Base-by-base conservation (phyloP, 1,140 invertebrate species). In the Babylonia areolata region DNA sequence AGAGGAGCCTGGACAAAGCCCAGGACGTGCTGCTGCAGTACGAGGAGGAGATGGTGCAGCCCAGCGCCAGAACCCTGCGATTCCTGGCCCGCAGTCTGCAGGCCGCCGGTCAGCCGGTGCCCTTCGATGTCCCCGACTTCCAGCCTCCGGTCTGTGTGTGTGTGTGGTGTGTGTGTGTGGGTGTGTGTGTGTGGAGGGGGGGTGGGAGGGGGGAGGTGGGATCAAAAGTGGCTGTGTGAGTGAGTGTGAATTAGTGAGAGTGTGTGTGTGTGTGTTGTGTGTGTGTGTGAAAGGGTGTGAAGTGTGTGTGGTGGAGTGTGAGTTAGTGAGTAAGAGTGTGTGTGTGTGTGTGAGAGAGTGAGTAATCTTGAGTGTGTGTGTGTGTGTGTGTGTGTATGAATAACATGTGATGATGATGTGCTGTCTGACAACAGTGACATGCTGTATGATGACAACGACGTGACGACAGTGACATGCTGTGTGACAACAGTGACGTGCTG, bases 31-130 rank as follows among this genome's bases (percentile, higher is more conserved):
- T 97, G 96, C 97, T 96, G 0, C 94, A 96, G 91, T 96, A 97
- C 94, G 97, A 98, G 94, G 97, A 98, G 93, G 97, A 98, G 91
- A 95, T 96, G 86, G 94, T 97, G 81, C 93, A 96, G 46, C 96
- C 97, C 1, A 96, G 95, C 37, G 95, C 96, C 82, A 90, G 95
- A 31, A 97, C 98, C 91, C 94, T 98, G 0, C 89, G 91, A 12
- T 95, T 94, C 40, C 94, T 98, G 12, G 96, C 95, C 0, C 94
- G 95, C 35, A 96, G 97, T 90, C 94, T 98, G 20, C 94, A 95
- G 89, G 94, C 95, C 37, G 96, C 97, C 87, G 95, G 96, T 46
- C 93, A 95, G 71, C 88, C 95, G 5, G 95, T 97, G 51, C 97
- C 97, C 1, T 97, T 97, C 91, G 93, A 95, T 1, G 92, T 97